Evolutionary conservation across 1,140 invertebrate genomes (phyloP).

Genomic region (Diorhabda sublineata): DNA sequence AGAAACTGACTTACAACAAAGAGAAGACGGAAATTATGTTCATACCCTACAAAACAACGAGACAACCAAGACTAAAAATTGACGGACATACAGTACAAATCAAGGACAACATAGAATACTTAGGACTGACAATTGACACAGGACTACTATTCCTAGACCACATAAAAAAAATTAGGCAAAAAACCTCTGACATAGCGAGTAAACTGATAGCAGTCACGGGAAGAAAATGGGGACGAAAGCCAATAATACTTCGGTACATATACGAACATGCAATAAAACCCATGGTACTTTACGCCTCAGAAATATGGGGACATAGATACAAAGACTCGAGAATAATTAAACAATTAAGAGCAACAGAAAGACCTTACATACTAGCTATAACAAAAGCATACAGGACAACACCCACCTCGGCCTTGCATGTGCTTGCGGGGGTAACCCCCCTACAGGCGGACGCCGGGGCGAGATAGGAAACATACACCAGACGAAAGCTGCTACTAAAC

Average conservation of each 20-base stretch:
- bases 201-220: not conserved
- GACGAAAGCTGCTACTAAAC: no score
- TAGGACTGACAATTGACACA: conserved; percentile 26
- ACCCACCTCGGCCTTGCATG: conserved; percentile 20
- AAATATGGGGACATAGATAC: no score
- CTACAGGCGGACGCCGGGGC: conserved; percentile 18
- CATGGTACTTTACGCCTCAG: not conserved
- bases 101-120: conserved; percentile 19
- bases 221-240: not conserved
- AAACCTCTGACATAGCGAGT: not conserved
- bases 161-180: conserved; percentile 15
- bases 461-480: not conserved
- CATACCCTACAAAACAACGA: conserved; percentile 2
- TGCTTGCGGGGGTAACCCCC: conserved; percentile 26
- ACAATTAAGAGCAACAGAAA: conserved; percentile 24
- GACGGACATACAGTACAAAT: not conserved
- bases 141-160: conserved; percentile 22
- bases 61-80: conserved; percentile 21
- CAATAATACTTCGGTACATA: not conserved
- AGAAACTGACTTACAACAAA: conserved; percentile 23
- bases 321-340: conserved; percentile 13
- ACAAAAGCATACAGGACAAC: not conserved
- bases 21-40: conserved; percentile 29
- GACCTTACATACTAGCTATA: conserved; percentile 21
- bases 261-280: no score